These are phyloP conservation scores for Lepisosteus osseus DNA, from an alignment of 2,113 vertebrate species.

Conservation along the genomic window DNA sequence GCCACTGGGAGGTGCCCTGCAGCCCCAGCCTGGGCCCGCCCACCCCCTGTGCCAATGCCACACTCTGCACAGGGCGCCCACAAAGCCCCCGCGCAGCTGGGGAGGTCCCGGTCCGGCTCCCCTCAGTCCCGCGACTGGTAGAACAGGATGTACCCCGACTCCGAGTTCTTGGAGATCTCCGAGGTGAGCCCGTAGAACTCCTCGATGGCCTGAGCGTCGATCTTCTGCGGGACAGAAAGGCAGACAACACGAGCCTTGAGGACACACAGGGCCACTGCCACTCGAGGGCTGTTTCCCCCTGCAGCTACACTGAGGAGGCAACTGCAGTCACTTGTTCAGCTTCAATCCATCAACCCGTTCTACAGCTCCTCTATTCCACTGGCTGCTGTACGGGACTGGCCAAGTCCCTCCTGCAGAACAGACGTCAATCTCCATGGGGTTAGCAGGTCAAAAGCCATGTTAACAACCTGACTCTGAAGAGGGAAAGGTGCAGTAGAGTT, in stretches of 20 bases:
- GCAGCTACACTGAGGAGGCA: too few species aligned
- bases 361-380: too few species aligned
- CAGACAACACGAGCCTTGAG: not conserved
- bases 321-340: too few species aligned
- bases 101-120: not conserved
- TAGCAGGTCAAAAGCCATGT: too few species aligned
- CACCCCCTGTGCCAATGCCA: conserved; percentile 52
- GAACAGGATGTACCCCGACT: conserved; percentile 83
- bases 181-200: conserved; percentile 83
- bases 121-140: conserved; percentile 78
- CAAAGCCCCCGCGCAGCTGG: not conserved
- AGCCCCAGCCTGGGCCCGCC: conserved; percentile 54
- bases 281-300: too few species aligned
- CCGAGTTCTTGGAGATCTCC: conserved; percentile 81
- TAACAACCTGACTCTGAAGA: too few species aligned
- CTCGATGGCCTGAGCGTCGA: conserved; percentile 83
- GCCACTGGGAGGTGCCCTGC: conserved; percentile 52
- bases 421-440: too few species aligned
- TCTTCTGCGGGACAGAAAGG: conserved; percentile 59
- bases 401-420: too few species aligned
- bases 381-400: too few species aligned
- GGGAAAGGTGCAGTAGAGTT: too few species aligned
- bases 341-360: too few species aligned
- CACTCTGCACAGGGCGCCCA: conserved; percentile 28
- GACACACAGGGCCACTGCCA: too few species aligned